Evolutionary conservation across 2,888 invertebrate genomes (phyloP).

Genomic region (Cantharis rustica): DNA sequence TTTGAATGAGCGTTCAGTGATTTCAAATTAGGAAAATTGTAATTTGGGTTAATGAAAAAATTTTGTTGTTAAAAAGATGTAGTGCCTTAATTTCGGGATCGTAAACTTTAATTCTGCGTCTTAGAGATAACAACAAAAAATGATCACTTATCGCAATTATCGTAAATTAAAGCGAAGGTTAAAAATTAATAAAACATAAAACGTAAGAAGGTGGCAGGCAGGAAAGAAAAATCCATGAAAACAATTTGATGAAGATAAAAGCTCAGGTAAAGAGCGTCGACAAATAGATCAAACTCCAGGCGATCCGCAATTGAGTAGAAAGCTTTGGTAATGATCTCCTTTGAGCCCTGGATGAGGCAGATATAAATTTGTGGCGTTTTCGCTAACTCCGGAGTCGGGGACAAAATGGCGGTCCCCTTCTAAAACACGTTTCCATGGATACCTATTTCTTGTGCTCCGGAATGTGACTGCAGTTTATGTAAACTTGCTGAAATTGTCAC

Average conservation of each 20-base stretch:
- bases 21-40: background rate
- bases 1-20: background rate
- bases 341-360: constrained; percentile 59
- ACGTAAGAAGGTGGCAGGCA: constrained; percentile 14
- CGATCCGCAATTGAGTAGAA: constrained; percentile 60
- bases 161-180: background rate
- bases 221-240: constrained; percentile 34
- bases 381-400: constrained; percentile 53
- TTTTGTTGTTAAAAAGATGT: background rate
- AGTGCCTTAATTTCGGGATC: background rate
- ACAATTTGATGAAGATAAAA: constrained; percentile 39
- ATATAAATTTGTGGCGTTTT: constrained; percentile 59
- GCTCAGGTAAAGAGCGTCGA: constrained; percentile 49
- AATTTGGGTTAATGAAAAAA: background rate
- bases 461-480: constrained; percentile 39
- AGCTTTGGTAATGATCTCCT: constrained; percentile 60
- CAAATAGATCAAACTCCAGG: constrained; percentile 58
- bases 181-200: constrained; percentile 18
- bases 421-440: constrained; percentile 53
- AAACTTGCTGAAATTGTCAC: constrained; percentile 41
- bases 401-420: constrained; percentile 53
- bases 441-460: constrained; percentile 49
- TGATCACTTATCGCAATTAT: background rate
- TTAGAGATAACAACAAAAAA: background rate
- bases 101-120: background rate